phyloP scores from a whole-genome alignment of 1,140 invertebrate genomes.

The Drosophila prosaltans region DNA sequence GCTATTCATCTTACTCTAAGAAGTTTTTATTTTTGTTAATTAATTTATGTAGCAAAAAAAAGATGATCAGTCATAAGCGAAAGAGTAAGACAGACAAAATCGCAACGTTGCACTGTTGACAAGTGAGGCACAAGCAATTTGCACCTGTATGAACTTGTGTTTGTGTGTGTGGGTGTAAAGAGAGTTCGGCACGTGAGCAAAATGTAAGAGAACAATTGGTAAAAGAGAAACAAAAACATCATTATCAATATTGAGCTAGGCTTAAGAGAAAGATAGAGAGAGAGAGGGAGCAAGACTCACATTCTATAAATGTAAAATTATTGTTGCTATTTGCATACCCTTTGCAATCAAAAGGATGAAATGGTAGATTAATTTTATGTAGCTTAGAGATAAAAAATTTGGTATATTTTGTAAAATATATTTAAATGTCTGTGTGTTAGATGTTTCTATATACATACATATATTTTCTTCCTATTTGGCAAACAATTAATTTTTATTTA shows the following conservation, averaged over 20 bases:
- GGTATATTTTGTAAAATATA: no score
- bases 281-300: not conserved
- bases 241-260: not conserved
- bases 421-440: no score
- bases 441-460: no score
- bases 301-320: no score
- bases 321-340: no score
- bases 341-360: no score
- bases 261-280: not conserved
- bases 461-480: slow-evolving; percentile 10
- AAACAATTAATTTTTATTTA: not conserved
- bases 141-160: slow-evolving; percentile 40
- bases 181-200: slow-evolving; percentile 55
- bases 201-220: slow-evolving; percentile 37
- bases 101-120: slow-evolving; percentile 76
- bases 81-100: slow-evolving; percentile 38
- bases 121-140: slow-evolving; percentile 32
- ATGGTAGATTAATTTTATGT: no score
- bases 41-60: slow-evolving; percentile 8
- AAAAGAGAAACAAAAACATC: slow-evolving; percentile 36
- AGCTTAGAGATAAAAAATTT: no score
- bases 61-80: slow-evolving; percentile 24
- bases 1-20: slow-evolving; percentile 25
- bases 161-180: slow-evolving; percentile 13
- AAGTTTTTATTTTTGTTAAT: slow-evolving; percentile 38